These are phyloP conservation scores for Coleophora flavipennella DNA, from an alignment of 2,888 invertebrate genomes.

Conservation along the genomic window DNA sequence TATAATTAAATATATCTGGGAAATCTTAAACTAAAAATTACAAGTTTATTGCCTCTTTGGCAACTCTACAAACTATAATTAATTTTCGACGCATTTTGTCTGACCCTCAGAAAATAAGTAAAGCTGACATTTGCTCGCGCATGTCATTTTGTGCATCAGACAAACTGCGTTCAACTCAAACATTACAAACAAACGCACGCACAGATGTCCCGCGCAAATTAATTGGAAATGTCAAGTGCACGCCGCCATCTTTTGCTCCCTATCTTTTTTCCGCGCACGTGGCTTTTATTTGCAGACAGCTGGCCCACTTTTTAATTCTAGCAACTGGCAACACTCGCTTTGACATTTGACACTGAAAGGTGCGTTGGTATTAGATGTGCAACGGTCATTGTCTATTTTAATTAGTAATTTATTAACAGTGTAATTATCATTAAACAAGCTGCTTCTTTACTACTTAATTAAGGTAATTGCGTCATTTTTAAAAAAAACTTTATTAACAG, in stretches of 20 bases:
- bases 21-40: no score
- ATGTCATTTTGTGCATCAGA: no score
- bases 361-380: conserved; percentile 38
- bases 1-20: no score
- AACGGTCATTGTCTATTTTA: conserved; percentile 48
- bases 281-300: conserved; percentile 51
- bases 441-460: not conserved
- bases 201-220: conserved; percentile 71
- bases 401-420: conserved; percentile 51
- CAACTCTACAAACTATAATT: no score
- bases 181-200: conserved; percentile 18
- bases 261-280: conserved; percentile 58
- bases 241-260: conserved; percentile 56
- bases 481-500: no score
- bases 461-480: no score
- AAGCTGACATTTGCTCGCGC: no score
- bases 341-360: conserved; percentile 46
- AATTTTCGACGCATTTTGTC: no score
- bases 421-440: conserved; percentile 14
- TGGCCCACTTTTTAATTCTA: conserved; percentile 32
- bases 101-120: no score
- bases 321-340: conserved; percentile 27
- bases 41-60: no score
- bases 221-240: conserved; percentile 73
- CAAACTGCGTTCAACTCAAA: no score